Base-by-base conservation (phyloP, 2,797 vertebrate species). In the Moxostoma hubbsi region DNA sequence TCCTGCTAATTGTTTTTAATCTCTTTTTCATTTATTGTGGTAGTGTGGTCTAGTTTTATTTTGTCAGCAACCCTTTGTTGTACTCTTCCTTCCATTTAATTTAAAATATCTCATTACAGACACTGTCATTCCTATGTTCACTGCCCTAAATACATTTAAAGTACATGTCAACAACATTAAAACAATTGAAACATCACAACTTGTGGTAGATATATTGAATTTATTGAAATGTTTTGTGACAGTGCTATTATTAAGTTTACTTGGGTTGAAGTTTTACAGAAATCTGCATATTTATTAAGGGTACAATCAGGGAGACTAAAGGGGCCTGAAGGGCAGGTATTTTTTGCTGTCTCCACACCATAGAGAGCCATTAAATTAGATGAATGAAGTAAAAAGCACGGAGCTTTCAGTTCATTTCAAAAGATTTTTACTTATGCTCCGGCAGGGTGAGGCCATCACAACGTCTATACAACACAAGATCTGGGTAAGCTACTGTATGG, bases 51-150 rank as follows among this genome's bases (percentile, higher is more conserved):
- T 8, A 51, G 51, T 47, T 73, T 43, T 67, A 45, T 53, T 36
- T 69, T 71, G 54, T 82, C 49, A 10, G 5, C 54, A 46, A 24
- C 24, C 24, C 24, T 24, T 54, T 45, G 11, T 59, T 18, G 5
- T 6, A 18, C 70, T 47, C 53, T 82, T 53, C 24, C 51, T 16
- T 57, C 50, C 57, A 59, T 51, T 74, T 50, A 54, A 57, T 16
- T 57, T 4, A 8, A 57, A 18, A 53, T 61, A 58, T 73, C 57
- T 63, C 54, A 54, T 71, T 72, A 50, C 66, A 62, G 76, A 76
- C 55, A 73, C 24, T 7, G 46, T 78, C 55, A 67, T 57, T 13
- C 46, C 57, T 13, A 51, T 15, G 58, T 46, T 43, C 24, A 49
- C 9, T 63, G 45, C 9, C 12, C 50, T 58, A 63, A 71, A 75